A percentile compares a stretch with the other conserved stretches of the same genome.
These are phyloP conservation scores for Hypsopygia costalis DNA, from an alignment of 2,888 invertebrate species.

Conservation along the genomic window DNA sequence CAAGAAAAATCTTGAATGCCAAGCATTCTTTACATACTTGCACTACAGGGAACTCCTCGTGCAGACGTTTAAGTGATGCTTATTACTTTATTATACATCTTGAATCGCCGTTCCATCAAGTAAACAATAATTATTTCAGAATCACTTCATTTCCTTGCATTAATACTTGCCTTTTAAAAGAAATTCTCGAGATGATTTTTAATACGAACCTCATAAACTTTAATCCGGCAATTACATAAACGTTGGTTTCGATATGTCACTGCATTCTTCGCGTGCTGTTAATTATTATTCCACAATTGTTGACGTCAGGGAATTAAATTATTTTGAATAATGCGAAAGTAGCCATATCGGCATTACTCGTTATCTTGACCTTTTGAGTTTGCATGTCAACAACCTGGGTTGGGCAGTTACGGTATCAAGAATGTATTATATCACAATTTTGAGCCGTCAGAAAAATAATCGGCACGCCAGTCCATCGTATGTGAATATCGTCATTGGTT, in stretches of 20 bases:
- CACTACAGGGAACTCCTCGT: constrained; percentile 3
- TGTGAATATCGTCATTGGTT: constrained; percentile 5
- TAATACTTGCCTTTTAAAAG: not conserved
- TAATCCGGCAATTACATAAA: constrained; percentile 31
- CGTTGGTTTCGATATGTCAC: constrained; percentile 29
- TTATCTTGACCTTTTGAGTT: constrained; percentile 53
- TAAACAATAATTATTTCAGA: constrained; percentile 5
- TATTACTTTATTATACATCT: constrained; percentile 8
- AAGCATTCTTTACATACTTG: too few species aligned
- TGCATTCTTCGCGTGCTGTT: constrained; percentile 31
- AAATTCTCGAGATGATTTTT: constrained; percentile 1
- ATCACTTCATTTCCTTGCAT: constrained; percentile 7
- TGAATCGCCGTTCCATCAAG: not conserved
- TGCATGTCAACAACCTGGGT: constrained; percentile 49
- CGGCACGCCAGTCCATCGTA: constrained; percentile 24
- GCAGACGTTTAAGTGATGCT: not conserved
- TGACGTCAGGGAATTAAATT: constrained; percentile 47
- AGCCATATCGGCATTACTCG: constrained; percentile 40
- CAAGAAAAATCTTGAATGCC: too few species aligned
- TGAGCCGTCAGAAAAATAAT: constrained; percentile 31
- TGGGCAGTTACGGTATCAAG: constrained; percentile 31
- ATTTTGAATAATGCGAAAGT: constrained; percentile 40
- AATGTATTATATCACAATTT: constrained; percentile 34
- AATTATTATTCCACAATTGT: constrained; percentile 36
- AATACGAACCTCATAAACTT: constrained; percentile 4